Percentiles rank a stretch among this genome's conserved stretches.
These are phyloP conservation scores for Grammatotria lemairii DNA, from an alignment of 2,113 vertebrate genomes.

Conservation along the genomic window DNA sequence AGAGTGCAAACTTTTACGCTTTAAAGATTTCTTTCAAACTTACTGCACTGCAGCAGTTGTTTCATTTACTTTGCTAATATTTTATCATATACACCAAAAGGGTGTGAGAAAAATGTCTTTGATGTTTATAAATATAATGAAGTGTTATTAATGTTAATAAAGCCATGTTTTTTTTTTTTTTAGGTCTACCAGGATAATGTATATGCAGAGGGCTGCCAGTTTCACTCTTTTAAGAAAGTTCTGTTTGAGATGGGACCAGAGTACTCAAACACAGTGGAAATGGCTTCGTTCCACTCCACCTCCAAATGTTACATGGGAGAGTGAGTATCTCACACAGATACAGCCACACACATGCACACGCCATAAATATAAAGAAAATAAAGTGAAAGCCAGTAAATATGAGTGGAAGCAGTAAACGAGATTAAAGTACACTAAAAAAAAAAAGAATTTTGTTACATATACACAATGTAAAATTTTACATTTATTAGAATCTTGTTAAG, in stretches of 20 bases:
- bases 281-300: conserved; percentile 88
- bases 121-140: not conserved
- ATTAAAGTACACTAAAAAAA: not conserved
- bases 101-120: not conserved
- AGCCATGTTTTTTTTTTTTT: not conserved
- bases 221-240: conserved; percentile 94
- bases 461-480: not conserved
- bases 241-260: conserved; percentile 86
- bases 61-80: not conserved
- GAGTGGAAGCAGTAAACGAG: not conserved
- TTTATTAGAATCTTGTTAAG: not conserved
- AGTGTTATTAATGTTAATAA: not conserved
- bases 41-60: not conserved
- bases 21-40: not conserved
- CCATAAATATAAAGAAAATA: not conserved
- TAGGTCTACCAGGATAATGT: conserved; percentile 88
- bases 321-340: conserved; percentile 65
- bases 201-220: conserved; percentile 80
- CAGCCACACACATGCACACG: accelerated
- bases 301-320: conserved; percentile 96
- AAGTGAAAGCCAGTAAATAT: not conserved
- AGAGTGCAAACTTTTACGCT: not conserved
- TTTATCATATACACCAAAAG: not conserved
- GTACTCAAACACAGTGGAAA: conserved; percentile 73
- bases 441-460: not conserved